Base-by-base conservation (phyloP, 30 jellyfish, hydroid and myxozoan species). In the Turritopsis rubra region DNA sequence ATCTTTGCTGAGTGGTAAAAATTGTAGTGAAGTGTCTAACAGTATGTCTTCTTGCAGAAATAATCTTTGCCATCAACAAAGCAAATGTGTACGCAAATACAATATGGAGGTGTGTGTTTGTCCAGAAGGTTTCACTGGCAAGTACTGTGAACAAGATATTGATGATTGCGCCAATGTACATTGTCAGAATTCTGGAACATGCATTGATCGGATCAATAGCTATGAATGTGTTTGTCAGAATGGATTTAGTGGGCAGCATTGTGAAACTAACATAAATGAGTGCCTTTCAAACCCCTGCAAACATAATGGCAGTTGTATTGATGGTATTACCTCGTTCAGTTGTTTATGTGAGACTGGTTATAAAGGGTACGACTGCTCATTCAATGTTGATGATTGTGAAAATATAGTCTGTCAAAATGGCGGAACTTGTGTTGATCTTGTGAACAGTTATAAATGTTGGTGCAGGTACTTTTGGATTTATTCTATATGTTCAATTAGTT, bases 351-450 rank as follows among this genome's bases (percentile, higher is more conserved):
- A 16, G 53, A 79, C 88, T 28, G 98, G 96, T 21, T 92, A 73
- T 74, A 76, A 89, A 52, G 98, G 98, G 1, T 91, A 77, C 16
- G 92, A 92, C 74, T 92, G 98, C 76, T 88, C 98, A 0, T 85
- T 85, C 53, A 83, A 88, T 75, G 85, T 92, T 22, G 92, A 92
- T 71, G 98, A 92, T 41, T 92, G 98, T 66, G 79, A 71, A 18
- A 81, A 88, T 76, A 89, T 88, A 18, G 83, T 78, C 26, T 92
- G 98, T 75, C 92, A 89, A 26, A 85, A 92, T 82, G 98, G 98
- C 5, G 98, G 96, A 27, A 81, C 93, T 1, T 92, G 98, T 60
- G 70, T 92, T 25, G 96, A 92, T 75, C 80, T 68, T 0, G 41
- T 87, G 29, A 81, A 81, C 71, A 80, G 77, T 1, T 92, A 89